Percentiles rank a stretch among this genome's conserved stretches.
Evolutionary conservation across 2,888 invertebrate species (phyloP).

Genomic region (Megastigmus dorsalis): DNA sequence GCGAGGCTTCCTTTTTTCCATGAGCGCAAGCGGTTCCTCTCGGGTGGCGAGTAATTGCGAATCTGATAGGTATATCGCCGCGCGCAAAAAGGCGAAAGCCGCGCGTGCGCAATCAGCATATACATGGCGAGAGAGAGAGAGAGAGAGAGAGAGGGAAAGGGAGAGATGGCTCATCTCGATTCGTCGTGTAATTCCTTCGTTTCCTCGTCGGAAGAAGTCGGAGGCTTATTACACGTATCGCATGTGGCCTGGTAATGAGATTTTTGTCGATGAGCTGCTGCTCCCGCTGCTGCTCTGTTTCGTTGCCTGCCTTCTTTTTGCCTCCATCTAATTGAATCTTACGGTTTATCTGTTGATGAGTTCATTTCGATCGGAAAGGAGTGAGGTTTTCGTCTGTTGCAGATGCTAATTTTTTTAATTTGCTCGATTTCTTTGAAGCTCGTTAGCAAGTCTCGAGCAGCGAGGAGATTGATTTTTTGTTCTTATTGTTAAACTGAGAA

Average conservation of each 20-base stretch:
- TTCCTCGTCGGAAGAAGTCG: too few relatives aligned
- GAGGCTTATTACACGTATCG: not conserved
- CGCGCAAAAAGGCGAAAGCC: slow-evolving; percentile 44
- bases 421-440: not conserved
- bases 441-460: not conserved
- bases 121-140: too few relatives aligned
- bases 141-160: too few relatives aligned
- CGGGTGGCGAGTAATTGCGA: slow-evolving; percentile 29
- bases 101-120: not conserved
- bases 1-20: slow-evolving; percentile 10
- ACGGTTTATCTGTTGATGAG: slow-evolving; percentile 49
- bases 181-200: slow-evolving; percentile 15
- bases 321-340: slow-evolving; percentile 51
- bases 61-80: slow-evolving; percentile 16
- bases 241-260: slow-evolving; percentile 38
- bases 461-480: slow-evolving; percentile 9
- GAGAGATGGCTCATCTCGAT: slow-evolving; percentile 15
- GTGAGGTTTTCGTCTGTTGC: not conserved
- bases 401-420: slow-evolving; percentile 41
- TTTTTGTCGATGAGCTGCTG: slow-evolving; percentile 15
- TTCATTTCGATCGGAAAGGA: slow-evolving; percentile 43
- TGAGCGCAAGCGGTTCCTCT: not conserved
- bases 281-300: not conserved
- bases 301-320: not conserved
- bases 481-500: not conserved